Conservation (phyloP, 2,797 vertebrate species). For the Sebastes jordani region DNA sequence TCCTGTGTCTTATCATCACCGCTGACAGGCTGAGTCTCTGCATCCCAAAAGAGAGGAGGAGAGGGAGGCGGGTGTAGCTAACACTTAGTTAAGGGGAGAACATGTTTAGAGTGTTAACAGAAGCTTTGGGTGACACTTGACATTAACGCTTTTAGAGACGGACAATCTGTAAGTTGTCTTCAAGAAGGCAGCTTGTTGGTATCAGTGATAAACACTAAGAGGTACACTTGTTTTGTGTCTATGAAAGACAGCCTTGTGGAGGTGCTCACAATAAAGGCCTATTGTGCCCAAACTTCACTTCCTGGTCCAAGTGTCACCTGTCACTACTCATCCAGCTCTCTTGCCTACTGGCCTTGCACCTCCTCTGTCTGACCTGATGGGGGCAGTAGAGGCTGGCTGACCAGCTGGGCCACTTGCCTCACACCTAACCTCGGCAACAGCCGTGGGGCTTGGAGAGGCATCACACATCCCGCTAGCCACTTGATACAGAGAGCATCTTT, state of each 20-base stretch:
- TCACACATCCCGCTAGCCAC: conserved; percentile 54
- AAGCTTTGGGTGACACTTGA: conserved; percentile 68
- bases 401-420: conserved; percentile 11
- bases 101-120: conserved; percentile 75
- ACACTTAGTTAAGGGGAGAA: conserved; percentile 65
- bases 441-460: conserved; percentile 36
- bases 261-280: conserved; percentile 14
- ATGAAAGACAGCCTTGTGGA: conserved; percentile 22
- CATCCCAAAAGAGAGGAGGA: conserved; percentile 38
- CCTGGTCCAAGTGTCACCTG: conserved; percentile 63
- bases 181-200: conserved; percentile 13
- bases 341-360: conserved; percentile 41
- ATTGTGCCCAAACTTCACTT: conserved; percentile 34
- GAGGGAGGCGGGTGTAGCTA: conserved; percentile 41
- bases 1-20: conserved; percentile 64
- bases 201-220: conserved; percentile 26
- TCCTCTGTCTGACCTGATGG: conserved; percentile 64
- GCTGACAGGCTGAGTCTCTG: conserved; percentile 38
- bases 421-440: conserved; percentile 44
- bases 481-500: conserved; percentile 68
- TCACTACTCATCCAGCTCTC: conserved; percentile 50
- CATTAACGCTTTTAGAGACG: conserved; percentile 60
- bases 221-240: conserved; percentile 24
- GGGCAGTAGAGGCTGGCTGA: conserved; percentile 77
- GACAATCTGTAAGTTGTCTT: conserved; percentile 44